phyloP scores from a whole-genome alignment of 2,888 invertebrate genomes.

The Xestia ashworthii region DNA sequence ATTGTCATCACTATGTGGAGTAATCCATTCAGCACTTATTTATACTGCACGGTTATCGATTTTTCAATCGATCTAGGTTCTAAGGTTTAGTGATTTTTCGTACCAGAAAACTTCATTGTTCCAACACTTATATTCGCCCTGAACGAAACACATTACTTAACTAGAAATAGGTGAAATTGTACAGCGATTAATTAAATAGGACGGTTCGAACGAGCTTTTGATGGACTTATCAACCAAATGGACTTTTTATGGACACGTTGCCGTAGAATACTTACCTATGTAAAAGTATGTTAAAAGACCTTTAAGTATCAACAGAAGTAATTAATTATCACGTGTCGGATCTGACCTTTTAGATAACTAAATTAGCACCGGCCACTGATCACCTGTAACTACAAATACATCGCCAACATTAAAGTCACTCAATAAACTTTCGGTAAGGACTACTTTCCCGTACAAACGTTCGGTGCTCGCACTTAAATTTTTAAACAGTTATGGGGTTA shows the following conservation, averaged over 20 bases:
- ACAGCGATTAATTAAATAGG: constrained; percentile 55
- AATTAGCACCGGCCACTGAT: constrained; percentile 49
- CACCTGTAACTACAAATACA: constrained; percentile 50
- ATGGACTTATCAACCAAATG: constrained; percentile 69
- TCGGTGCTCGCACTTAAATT: constrained; percentile 47
- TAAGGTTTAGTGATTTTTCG: not conserved
- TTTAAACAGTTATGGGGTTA: constrained; percentile 63
- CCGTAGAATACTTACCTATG: constrained; percentile 18
- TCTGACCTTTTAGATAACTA: constrained; percentile 60
- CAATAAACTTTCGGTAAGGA: constrained; percentile 5
- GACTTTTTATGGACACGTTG: constrained; percentile 58
- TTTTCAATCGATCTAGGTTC: not conserved
- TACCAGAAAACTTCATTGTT: not conserved
- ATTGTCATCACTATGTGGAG: not conserved
- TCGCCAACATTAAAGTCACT: constrained; percentile 12
- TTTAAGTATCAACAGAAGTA: constrained; percentile 53
- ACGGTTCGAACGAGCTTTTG: constrained; percentile 60
- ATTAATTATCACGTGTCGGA: constrained; percentile 60
- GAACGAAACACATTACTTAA: constrained; percentile 11
- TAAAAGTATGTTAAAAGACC: constrained; percentile 44
- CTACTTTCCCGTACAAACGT: not conserved
- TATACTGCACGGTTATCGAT: not conserved
- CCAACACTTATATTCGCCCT: not conserved
- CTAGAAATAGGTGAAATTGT: constrained; percentile 14
- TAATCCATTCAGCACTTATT: not conserved